Evolutionary conservation across 2,888 invertebrate species (phyloP), one percentile per base, ranked within the genome.

Genomic region (Enchytraeus crypticus): DNA sequence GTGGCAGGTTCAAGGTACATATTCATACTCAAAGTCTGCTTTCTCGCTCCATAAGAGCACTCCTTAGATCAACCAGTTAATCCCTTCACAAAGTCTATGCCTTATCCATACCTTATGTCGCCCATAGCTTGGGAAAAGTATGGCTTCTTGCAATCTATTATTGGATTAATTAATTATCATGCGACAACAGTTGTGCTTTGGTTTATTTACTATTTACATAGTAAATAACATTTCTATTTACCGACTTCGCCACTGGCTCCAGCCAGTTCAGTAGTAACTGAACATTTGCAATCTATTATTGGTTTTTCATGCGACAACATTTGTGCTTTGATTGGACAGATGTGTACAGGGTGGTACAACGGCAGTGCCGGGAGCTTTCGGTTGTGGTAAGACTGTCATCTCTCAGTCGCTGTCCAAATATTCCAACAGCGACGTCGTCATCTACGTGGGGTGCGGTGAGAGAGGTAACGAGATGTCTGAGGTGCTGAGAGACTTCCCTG

Each of bases 381-480:
- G 98, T 81, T 99, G 98, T 82, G 98, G 98, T 73, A 99, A 99
- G 84, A 99, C 98, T 80, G 98, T 99, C 75, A 98, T 99, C 82
- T 98, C 97, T 5, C 98, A 98, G 82, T 92, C 98, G 1, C 84
- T 99, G 64, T 98, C 97, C 74, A 99, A 99, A 82, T 99, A 93
- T 82, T 97, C 96, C 78, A 99, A 99, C 84, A 96, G 95, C 59
- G 97, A 99, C 81, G 93, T 97, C 77, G 99, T 99, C 81, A 83
- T 99, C 74, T 99, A 99, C 83, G 98, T 99, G 67, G 98, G 98
- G 64, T 99, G 98, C 82, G 98, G 98, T 62, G 98, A 99, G 84
- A 88, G 98, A 83, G 98, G 90, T 83, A 99, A 99, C 83, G 98
- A 99, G 85, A 99, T 99, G 98, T 93, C 97, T 73, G 98, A 98